Evolutionary conservation across 2,113 vertebrate genomes (phyloP).

Genomic region (Leptosomus discolor): DNA sequence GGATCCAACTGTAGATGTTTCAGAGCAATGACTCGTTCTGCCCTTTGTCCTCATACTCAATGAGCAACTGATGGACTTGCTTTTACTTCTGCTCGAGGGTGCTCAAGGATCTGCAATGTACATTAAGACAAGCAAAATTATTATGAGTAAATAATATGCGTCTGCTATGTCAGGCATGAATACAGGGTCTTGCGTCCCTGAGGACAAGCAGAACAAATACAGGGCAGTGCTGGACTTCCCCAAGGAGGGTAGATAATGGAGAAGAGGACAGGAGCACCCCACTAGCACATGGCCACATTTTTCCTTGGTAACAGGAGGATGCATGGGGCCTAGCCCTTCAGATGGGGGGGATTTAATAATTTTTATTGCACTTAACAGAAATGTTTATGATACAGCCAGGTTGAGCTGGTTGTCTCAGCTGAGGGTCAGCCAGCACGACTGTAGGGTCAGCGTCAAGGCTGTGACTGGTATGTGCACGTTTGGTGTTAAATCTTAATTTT

Average conservation of each 20-base stretch:
- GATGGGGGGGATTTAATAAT: too few relatives aligned
- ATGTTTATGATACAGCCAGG: background rate
- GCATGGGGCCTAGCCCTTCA: background rate
- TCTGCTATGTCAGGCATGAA: background rate
- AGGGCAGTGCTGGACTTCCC: background rate
- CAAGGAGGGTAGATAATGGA: background rate
- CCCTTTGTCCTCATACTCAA: background rate
- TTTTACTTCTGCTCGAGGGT: background rate
- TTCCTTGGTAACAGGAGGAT: background rate
- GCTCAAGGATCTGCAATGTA: background rate
- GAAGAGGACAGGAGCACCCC: background rate
- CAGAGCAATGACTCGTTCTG: background rate
- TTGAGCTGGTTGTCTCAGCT: background rate
- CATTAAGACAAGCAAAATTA: background rate
- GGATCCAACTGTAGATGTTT: background rate
- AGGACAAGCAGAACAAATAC: background rate
- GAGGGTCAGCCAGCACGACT: rapidly evolving
- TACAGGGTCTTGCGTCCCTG: background rate
- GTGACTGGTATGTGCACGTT: background rate
- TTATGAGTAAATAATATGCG: background rate
- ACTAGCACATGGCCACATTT: rapidly evolving
- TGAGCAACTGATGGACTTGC: background rate
- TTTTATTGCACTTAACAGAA: background rate
- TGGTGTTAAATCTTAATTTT: background rate
- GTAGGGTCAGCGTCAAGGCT: background rate